Evolutionary conservation across 2,888 invertebrate species (phyloP).

Genomic region (Spisula solida): DNA sequence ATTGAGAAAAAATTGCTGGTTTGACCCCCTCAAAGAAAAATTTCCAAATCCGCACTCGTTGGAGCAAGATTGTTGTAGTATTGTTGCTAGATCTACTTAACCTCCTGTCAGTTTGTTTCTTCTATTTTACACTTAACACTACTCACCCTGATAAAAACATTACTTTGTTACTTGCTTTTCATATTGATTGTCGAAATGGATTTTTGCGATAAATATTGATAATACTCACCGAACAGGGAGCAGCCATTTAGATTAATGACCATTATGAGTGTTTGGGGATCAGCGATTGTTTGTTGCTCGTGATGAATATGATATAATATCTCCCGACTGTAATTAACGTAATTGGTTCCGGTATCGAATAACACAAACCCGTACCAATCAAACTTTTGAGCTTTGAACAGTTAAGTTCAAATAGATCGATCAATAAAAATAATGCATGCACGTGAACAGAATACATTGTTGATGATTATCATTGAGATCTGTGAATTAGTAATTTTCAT

Average conservation of each 20-base stretch:
- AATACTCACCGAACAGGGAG: background rate
- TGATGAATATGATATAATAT: constrained; percentile 6
- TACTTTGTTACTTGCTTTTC: background rate
- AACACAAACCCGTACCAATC: background rate
- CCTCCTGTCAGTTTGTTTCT: constrained; percentile 14
- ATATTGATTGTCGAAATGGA: constrained; percentile 1
- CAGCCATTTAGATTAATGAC: constrained; percentile 17
- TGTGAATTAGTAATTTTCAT: no score
- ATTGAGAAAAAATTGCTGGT: no score
- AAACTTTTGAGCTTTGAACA: constrained; percentile 3
- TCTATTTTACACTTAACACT: background rate
- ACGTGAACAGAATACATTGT: no score
- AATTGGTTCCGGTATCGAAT: background rate
- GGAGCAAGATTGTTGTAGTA: background rate
- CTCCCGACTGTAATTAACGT: background rate
- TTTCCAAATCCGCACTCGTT: no score
- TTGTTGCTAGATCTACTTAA: constrained; percentile 17
- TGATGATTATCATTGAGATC: no score
- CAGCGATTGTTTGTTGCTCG: background rate
- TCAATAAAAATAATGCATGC: background rate
- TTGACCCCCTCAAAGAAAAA: no score
- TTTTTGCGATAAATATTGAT: constrained; percentile 28
- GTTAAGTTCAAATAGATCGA: background rate
- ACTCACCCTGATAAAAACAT: background rate
- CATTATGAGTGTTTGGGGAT: background rate